Conservation (phyloP, 1,140 invertebrate genomes). For the Brachionus angularis region DNA sequence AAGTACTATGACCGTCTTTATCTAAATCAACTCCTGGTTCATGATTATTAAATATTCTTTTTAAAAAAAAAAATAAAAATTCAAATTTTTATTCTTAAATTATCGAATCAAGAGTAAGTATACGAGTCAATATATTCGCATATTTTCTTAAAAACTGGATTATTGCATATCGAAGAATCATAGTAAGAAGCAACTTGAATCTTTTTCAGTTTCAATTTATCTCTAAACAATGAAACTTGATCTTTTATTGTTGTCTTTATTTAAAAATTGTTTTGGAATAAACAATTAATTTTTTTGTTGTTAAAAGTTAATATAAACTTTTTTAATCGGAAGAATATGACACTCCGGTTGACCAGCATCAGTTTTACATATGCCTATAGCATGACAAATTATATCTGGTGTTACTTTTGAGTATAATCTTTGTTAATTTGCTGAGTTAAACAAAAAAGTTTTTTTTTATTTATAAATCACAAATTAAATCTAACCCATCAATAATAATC, state of each 20-base stretch:
- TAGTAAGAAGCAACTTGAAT: background rate
- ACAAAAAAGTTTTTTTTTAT: slow-evolving; percentile 25
- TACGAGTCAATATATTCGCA: slow-evolving; percentile 47
- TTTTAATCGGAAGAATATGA: slow-evolving; percentile 49
- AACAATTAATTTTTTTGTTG: too few species aligned
- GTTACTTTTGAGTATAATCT: slow-evolving; percentile 48
- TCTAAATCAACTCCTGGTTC: slow-evolving; percentile 51
- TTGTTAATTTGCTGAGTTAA: too few species aligned
- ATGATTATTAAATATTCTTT: slow-evolving; percentile 48
- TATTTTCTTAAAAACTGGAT: slow-evolving; percentile 41
- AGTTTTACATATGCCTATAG: slow-evolving; percentile 48
- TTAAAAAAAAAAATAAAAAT: background rate
- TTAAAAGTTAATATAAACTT: too few species aligned
- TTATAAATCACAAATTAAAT: too few species aligned
- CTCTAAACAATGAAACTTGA: background rate
- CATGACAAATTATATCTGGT: slow-evolving; percentile 52
- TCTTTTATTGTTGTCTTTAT: background rate
- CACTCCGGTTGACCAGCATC: slow-evolving; percentile 47
- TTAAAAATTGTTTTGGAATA: too few species aligned
- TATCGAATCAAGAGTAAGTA: background rate
- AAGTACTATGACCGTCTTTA: slow-evolving; percentile 51
- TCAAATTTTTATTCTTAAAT: background rate
- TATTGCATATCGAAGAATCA: slow-evolving; percentile 11
- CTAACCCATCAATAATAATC: slow-evolving; percentile 48
- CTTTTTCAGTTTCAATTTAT: background rate